These are phyloP conservation scores for Actinopyga echinites DNA, from an alignment of 53 echinoderm and acorn worm genomes.

Conservation along the genomic window DNA sequence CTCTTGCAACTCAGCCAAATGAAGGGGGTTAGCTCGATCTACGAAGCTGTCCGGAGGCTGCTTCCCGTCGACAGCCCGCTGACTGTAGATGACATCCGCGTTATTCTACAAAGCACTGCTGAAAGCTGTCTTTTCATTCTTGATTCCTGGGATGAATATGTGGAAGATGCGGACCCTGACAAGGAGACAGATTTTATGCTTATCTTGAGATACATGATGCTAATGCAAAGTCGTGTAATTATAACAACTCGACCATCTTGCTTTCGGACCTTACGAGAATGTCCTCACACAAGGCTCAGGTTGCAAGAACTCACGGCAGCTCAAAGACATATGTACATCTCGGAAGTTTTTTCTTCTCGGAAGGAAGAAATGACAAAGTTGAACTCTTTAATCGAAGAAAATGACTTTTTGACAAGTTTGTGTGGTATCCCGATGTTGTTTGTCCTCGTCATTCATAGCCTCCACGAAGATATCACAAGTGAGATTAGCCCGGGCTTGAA, in stretches of 20 bases:
- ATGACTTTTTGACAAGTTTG: slow-evolving; percentile 7
- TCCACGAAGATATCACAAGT: neutral
- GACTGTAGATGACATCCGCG: neutral
- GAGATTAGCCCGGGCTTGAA: neutral
- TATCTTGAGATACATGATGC: slow-evolving; percentile 6
- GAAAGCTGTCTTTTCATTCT: slow-evolving; percentile 20
- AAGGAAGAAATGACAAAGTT: neutral
- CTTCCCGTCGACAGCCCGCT: slow-evolving; percentile 8
- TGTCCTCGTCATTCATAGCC: neutral
- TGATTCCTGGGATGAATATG: slow-evolving; percentile 41
- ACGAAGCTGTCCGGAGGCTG: neutral
- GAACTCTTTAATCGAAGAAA: slow-evolving; percentile 13
- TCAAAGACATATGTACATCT: slow-evolving; percentile 17
- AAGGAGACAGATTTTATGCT: slow-evolving; percentile 7
- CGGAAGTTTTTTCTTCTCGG: neutral
- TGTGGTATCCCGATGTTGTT: slow-evolving; percentile 26
- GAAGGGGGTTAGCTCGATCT: neutral
- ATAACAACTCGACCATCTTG: slow-evolving; percentile 10
- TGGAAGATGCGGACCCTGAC: neutral
- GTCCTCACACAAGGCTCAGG: neutral
- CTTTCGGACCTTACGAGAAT: neutral
- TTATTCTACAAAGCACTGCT: neutral
- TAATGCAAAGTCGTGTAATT: neutral
- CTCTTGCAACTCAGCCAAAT: slow-evolving; percentile 1
- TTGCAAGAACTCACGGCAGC: slow-evolving; percentile 6